These are phyloP conservation scores for Drosophila heteroneura DNA, from an alignment of 2,888 invertebrate genomes.

Conservation along the genomic window DNA sequence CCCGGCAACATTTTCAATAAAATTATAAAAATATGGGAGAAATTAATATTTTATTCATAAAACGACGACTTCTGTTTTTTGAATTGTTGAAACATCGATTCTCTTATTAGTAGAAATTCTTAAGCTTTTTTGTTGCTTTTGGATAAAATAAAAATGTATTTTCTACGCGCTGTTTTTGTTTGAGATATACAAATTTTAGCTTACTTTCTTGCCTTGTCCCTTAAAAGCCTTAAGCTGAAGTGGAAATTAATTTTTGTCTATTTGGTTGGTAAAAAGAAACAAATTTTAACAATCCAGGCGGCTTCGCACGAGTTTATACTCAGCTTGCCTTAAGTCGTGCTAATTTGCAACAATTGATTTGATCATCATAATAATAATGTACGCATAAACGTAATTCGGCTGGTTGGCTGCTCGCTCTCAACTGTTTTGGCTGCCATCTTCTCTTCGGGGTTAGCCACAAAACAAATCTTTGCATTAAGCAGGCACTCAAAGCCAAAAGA, in stretches of 20 bases:
- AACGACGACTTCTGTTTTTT: not conserved
- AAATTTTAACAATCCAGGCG: not conserved
- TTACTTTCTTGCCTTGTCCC: too few species aligned
- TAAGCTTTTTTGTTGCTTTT: not conserved
- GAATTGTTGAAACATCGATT: not conserved
- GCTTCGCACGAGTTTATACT: not conserved
- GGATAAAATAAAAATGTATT: not conserved
- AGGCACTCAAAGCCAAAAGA: constrained; percentile 46
- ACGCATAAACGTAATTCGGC: constrained; percentile 29
- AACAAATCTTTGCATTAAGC: constrained; percentile 70
- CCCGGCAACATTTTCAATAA: not conserved
- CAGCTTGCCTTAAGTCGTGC: not conserved
- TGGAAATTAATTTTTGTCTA: not conserved
- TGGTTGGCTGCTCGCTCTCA: constrained; percentile 3
- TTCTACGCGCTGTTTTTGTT: not conserved
- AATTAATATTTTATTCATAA: not conserved
- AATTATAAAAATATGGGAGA: not conserved
- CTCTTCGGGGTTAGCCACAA: constrained; percentile 29
- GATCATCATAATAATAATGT: constrained; percentile 14
- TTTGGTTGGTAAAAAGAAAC: not conserved
- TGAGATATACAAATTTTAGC: not conserved
- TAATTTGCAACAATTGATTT: not conserved
- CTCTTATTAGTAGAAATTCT: not conserved
- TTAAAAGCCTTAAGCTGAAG: not conserved
- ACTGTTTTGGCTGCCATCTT: constrained; percentile 1